These are phyloP conservation scores for Zoanthus sansibaricus DNA, from an alignment of 92 coral and sea anemone species.

Conservation along the genomic window DNA sequence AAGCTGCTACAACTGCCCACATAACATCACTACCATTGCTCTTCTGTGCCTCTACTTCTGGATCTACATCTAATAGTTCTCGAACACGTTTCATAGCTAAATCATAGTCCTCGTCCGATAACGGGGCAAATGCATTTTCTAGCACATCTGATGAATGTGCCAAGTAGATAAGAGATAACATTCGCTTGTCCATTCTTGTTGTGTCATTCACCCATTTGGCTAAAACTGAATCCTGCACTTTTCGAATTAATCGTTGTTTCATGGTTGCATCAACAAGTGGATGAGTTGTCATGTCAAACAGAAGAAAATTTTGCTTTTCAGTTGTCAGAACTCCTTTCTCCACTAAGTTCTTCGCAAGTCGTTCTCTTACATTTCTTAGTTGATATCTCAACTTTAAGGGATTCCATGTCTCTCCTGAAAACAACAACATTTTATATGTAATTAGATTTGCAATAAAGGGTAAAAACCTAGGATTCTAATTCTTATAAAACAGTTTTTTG, in stretches of 20 bases:
- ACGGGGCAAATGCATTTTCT: constrained; percentile 96
- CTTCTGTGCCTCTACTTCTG: constrained; percentile 91
- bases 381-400: constrained; percentile 96
- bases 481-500: no score
- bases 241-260: constrained; percentile 88
- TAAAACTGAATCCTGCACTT: constrained; percentile 94
- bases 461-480: not conserved
- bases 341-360: constrained; percentile 97
- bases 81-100: constrained; percentile 98
- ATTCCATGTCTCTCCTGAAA: constrained; percentile 98
- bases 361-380: constrained; percentile 96
- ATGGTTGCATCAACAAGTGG: constrained; percentile 92
- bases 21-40: constrained; percentile 83
- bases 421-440: not conserved
- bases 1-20: constrained; percentile 99
- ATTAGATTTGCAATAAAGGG: not conserved
- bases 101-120: constrained; percentile 98
- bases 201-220: constrained; percentile 97
- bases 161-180: constrained; percentile 86
- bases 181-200: constrained; percentile 85
- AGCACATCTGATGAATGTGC: constrained; percentile 99
- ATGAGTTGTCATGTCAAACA: constrained; percentile 98
- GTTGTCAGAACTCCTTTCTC: constrained; percentile 99
- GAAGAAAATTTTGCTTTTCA: constrained; percentile 97
- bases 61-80: constrained; percentile 95